These are phyloP conservation scores for Elymnias hypermnestra DNA, from an alignment of 1,140 invertebrate species.

Conservation along the genomic window DNA sequence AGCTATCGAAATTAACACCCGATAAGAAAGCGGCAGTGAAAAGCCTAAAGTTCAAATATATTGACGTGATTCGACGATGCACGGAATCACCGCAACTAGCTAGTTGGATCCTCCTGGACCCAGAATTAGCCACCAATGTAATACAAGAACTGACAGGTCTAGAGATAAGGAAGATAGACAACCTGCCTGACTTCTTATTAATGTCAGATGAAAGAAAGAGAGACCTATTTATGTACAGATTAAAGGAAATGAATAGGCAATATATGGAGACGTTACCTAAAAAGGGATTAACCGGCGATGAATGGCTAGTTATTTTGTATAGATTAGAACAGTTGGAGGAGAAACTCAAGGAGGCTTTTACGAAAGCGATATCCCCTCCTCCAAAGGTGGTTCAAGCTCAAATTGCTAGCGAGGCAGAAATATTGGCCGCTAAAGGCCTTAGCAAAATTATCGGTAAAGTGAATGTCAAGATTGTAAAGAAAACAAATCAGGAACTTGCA, in stretches of 20 bases:
- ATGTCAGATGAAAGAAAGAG: constrained; percentile 41
- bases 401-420: constrained; percentile 62
- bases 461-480: constrained; percentile 40
- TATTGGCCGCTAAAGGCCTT: constrained; percentile 62
- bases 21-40: constrained; percentile 51
- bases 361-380: constrained; percentile 34
- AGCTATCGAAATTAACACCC: constrained; percentile 47
- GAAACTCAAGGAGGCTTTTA: constrained; percentile 49
- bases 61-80: constrained; percentile 47
- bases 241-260: constrained; percentile 55
- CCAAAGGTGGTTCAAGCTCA: constrained; percentile 33
- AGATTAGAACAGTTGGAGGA: constrained; percentile 57
- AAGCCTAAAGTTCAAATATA: constrained; percentile 58
- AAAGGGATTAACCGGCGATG: constrained; percentile 50
- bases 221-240: constrained; percentile 51
- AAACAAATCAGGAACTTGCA: constrained; percentile 27
- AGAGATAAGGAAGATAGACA: constrained; percentile 39
- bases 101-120: constrained; percentile 51
- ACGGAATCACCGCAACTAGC: constrained; percentile 49
- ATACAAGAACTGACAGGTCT: constrained; percentile 54
- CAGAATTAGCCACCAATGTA: constrained; percentile 47
- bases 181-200: constrained; percentile 41
- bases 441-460: constrained; percentile 68
- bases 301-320: constrained; percentile 66
- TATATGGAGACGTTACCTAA: constrained; percentile 62